Evolutionary conservation across 2,113 vertebrate genomes (phyloP).

Genomic region (Colinus virginianus): DNA sequence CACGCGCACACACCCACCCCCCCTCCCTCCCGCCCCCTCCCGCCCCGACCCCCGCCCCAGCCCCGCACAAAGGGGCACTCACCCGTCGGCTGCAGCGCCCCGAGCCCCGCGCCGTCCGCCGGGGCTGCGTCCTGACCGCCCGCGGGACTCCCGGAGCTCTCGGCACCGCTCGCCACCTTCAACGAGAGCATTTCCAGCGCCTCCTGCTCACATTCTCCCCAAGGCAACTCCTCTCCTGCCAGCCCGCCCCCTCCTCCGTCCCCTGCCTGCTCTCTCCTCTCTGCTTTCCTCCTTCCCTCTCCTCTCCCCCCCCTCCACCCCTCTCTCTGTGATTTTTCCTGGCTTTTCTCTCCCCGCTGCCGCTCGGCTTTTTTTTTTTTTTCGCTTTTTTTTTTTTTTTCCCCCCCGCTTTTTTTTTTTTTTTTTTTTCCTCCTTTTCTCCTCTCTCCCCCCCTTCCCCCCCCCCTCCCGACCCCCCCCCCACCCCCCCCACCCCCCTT

Average conservation of each 20-base stretch:
- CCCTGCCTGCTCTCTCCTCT: conserved; percentile 54
- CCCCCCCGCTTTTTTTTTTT: no score
- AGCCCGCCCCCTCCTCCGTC: conserved; percentile 70
- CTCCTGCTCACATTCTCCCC: conserved; percentile 79
- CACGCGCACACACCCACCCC: background rate
- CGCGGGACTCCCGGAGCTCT: conserved; percentile 80
- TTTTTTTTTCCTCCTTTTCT: no score
- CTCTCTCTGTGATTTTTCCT: conserved; percentile 38
- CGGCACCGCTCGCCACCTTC: conserved; percentile 80
- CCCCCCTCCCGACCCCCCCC: background rate
- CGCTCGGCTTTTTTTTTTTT: background rate
- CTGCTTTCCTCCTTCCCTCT: conserved; percentile 13
- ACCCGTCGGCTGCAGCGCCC: conserved; percentile 59
- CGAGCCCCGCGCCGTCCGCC: conserved; percentile 50
- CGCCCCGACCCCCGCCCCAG: conserved; percentile 64
- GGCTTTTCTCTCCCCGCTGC: background rate
- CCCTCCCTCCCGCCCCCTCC: conserved; percentile 2
- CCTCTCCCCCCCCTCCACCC: conserved; percentile 39
- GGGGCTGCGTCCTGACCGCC: conserved; percentile 60
- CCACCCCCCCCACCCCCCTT: conserved; percentile 45
- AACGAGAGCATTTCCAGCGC: conserved; percentile 84
- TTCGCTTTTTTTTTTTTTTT: conserved; percentile 5
- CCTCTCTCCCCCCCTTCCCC: no score
- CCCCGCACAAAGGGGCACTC: conserved; percentile 15
- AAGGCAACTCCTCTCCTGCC: conserved; percentile 74